Evolutionary conservation across 2,888 invertebrate genomes (phyloP), one percentile per base, ranked within the genome.

Genomic region (Cryptocheilus praepositus): DNA sequence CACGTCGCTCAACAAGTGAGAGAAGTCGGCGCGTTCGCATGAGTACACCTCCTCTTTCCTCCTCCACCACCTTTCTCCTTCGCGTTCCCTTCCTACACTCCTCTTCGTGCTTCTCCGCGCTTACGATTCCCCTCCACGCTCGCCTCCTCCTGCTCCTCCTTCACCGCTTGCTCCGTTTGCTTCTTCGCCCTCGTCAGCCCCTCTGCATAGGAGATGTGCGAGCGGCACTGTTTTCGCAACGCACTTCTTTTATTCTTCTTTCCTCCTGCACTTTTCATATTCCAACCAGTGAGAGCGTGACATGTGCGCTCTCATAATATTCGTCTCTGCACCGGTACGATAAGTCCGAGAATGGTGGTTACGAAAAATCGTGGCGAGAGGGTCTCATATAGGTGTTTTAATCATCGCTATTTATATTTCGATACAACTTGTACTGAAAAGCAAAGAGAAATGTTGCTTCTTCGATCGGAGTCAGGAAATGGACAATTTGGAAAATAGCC

Each of bases 1-100:
- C 83, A 77, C 83, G 85, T 83, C 86, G 79, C 87, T 87, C 87
- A 87, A 88, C 87, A 87, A 87, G 88, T 87, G 87, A 87, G 87
- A 86, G 82, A 81, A 81, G 70, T 75, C 83, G 81, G 78, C 77
- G 71, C 80, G 73, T 74, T 71, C 75, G 74, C 49, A 60, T 64
- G 55, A 64, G 15, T 51, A 11, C 46, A 16, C 25, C 44, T 25
- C 45, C 22, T 46, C 28, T 11, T 54, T 56, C 21, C 51, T 7
- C 15, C 36, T 8, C 19, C 25, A 21, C 19, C 25, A 21, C 25
- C 4, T 52, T 53, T 21, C 22, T 51, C 58, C 25, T 61, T n/a
- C 46, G 45, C 57, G 22, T 66, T 60, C 55, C 67, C 63, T 71
- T 58, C 15, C 43, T 19, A 53, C 53, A 25, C 55, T 60, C 60